These are phyloP conservation scores for Gambusia holbrooki DNA, from an alignment of 2,113 vertebrate species.

Conservation along the genomic window DNA sequence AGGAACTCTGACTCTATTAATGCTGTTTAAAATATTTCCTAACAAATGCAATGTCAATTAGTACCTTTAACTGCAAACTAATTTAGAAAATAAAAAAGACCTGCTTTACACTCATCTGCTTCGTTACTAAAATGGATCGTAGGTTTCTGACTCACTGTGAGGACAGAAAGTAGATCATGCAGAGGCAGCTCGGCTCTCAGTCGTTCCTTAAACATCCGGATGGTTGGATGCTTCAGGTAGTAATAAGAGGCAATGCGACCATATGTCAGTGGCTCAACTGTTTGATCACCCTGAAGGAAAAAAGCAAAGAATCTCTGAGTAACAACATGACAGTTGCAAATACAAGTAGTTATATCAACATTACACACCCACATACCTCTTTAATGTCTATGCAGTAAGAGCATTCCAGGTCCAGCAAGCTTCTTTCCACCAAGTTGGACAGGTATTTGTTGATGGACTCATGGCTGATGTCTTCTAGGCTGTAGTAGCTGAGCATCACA, in stretches of 20 bases:
- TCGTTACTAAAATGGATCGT: no score
- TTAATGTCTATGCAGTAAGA: conserved; percentile 93
- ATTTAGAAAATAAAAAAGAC: no score
- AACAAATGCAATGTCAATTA: no score
- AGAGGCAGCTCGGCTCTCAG: conserved; percentile 87
- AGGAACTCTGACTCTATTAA: no score
- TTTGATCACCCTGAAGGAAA: conserved; percentile 84
- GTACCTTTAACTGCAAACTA: no score
- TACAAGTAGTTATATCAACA: neutral
- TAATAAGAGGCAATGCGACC: conserved; percentile 96
- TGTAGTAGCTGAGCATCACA: conserved; percentile 88
- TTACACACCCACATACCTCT: conserved; percentile 80
- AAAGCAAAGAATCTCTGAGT: neutral
- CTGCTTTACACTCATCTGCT: no score
- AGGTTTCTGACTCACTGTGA: conserved; percentile 82
- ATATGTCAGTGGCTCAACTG: conserved; percentile 87
- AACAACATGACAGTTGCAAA: neutral
- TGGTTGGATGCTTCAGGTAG: conserved; percentile 93
- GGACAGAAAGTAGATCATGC: conserved; percentile 87
- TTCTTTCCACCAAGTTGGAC: conserved; percentile 90
- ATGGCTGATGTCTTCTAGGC: conserved; percentile 89
- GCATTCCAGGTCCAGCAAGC: conserved; percentile 89
- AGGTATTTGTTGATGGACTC: conserved; percentile 93
- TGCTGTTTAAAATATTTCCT: no score
- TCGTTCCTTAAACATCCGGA: conserved; percentile 90